These are phyloP conservation scores for Sycophila texana DNA, from an alignment of 2,888 invertebrate genomes.

Conservation along the genomic window DNA sequence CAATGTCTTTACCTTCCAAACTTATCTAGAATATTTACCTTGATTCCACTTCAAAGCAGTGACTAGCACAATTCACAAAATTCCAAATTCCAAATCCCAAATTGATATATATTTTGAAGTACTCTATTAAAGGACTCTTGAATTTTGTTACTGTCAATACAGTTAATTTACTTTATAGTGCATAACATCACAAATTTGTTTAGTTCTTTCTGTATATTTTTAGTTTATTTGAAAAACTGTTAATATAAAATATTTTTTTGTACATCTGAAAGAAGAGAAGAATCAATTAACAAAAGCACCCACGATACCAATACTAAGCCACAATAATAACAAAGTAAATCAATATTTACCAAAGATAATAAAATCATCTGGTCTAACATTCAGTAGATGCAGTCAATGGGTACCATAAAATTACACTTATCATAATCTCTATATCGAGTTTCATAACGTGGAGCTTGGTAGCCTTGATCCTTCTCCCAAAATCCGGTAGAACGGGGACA, in stretches of 20 bases:
- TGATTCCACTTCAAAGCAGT: conserved; percentile 50
- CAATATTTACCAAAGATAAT: conserved; percentile 49
- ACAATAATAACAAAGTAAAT: not conserved
- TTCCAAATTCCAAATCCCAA: conserved; percentile 52
- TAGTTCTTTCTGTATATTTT: conserved; percentile 25
- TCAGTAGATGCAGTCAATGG: conserved; percentile 32
- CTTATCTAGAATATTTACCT: conserved; percentile 38
- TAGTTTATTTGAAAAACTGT: conserved; percentile 47
- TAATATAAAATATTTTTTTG: conserved; percentile 54
- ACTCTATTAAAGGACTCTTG: conserved; percentile 23
- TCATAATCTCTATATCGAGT: conserved; percentile 37
- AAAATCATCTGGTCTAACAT: conserved; percentile 49
- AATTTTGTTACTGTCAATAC: conserved; percentile 15
- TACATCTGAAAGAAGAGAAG: conserved; percentile 47
- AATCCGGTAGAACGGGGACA: conserved; percentile 17
- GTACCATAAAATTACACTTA: conserved; percentile 24
- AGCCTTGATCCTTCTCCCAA: conserved; percentile 16
- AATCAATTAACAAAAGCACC: not conserved
- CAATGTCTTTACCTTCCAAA: not conserved
- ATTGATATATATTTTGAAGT: conserved; percentile 26
- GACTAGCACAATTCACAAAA: conserved; percentile 54
- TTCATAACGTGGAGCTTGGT: conserved; percentile 24
- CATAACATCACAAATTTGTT: conserved; percentile 47
- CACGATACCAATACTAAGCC: not conserved
- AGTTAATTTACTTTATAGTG: not conserved